These are phyloP conservation scores for Calameuta idolon DNA, from an alignment of 2,888 invertebrate genomes.

Conservation along the genomic window DNA sequence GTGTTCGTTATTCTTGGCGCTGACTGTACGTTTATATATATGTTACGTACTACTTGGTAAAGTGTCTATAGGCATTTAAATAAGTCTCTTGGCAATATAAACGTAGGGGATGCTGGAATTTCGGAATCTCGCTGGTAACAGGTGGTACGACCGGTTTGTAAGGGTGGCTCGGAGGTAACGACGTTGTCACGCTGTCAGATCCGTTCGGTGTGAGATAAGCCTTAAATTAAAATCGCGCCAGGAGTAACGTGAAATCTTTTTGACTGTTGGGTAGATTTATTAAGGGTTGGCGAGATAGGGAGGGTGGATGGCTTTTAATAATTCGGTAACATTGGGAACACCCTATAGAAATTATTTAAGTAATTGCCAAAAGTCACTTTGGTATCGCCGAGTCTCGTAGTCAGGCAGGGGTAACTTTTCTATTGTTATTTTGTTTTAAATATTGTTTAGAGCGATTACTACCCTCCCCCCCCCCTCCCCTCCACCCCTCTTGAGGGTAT, in stretches of 20 bases:
- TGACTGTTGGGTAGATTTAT: background rate
- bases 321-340: background rate
- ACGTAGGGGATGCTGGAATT: background rate
- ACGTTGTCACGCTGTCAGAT: background rate
- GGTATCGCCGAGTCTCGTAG: too few species aligned
- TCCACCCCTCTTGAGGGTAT: too few species aligned
- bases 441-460: too few species aligned
- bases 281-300: background rate
- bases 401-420: too few species aligned
- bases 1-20: background rate
- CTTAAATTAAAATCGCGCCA: background rate
- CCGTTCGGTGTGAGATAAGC: background rate
- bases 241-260: background rate
- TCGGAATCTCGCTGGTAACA: background rate
- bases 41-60: background rate
- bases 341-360: background rate
- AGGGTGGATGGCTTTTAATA: background rate
- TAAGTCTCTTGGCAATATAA: background rate
- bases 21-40: background rate
- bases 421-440: too few species aligned
- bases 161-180: background rate
- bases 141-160: background rate
- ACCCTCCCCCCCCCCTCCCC: too few species aligned
- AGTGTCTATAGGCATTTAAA: background rate
- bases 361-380: background rate